Evolutionary conservation across 2,888 invertebrate species (phyloP).

Genomic region (Cheilosia vulpina): DNA sequence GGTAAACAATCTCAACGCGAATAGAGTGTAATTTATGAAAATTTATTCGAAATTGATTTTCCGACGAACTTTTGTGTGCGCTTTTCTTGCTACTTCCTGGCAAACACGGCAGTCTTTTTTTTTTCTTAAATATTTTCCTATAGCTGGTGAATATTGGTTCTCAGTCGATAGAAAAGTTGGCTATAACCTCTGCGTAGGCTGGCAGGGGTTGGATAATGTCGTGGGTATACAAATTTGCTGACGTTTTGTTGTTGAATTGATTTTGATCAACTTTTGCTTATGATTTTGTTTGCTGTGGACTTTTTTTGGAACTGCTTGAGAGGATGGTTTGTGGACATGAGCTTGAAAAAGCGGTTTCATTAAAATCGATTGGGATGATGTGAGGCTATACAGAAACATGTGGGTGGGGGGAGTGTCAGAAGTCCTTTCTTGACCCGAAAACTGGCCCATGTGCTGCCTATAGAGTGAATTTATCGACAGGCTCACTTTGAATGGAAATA

Average conservation of each 20-base stretch:
- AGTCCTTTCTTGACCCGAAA: too few species aligned
- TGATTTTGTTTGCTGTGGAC: conserved; percentile 35
- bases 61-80: conserved; percentile 8
- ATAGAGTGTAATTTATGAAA: conserved; percentile 72
- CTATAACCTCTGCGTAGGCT: conserved; percentile 36
- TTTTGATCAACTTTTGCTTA: conserved; percentile 25
- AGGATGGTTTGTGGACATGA: neutral
- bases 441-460: too few species aligned
- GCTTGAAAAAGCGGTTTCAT: neutral
- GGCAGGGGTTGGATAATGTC: conserved; percentile 15
- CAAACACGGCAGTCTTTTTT: conserved; percentile 46
- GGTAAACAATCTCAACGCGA: conserved; percentile 72
- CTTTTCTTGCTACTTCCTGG: conserved; percentile 48
- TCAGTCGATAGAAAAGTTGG: conserved; percentile 74
- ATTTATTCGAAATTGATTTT: conserved; percentile 74
- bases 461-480: too few species aligned
- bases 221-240: conserved; percentile 57
- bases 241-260: conserved; percentile 53
- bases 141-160: conserved; percentile 66
- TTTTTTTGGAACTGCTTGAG: neutral
- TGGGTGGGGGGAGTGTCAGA: too few species aligned
- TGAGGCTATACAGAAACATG: too few species aligned
- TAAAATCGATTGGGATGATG: too few species aligned
- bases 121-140: conserved; percentile 58
- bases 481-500: too few species aligned